Evolutionary conservation across 2,888 invertebrate species (phyloP).

Genomic region (Eupithecia exiguata): DNA sequence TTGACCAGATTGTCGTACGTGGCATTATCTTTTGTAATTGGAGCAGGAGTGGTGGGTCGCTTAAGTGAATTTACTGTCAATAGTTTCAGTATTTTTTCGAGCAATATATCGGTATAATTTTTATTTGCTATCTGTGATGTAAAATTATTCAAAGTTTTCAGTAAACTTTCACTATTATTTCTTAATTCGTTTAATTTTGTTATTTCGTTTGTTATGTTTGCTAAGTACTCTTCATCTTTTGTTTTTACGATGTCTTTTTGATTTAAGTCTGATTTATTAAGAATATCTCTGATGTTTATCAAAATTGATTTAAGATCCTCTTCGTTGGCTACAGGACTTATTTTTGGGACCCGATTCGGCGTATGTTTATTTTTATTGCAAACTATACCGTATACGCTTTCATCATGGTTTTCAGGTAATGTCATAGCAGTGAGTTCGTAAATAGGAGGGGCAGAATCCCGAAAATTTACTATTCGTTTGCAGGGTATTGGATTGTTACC

Average conservation of each 20-base stretch:
- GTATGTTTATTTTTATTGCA: conserved; percentile 46
- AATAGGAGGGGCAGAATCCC: conserved; percentile 35
- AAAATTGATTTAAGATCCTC: conserved; percentile 27
- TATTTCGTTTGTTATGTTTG: conserved; percentile 42
- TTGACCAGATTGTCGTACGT: conserved; percentile 46
- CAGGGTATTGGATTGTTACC: conserved; percentile 71
- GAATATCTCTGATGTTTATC: conserved; percentile 45
- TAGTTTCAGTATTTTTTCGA: conserved; percentile 36
- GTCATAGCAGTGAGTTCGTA: conserved; percentile 56
- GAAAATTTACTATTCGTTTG: conserved; percentile 55
- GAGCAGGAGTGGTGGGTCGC: conserved; percentile 29
- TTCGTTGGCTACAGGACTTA: background rate
- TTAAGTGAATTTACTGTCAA: conserved; percentile 32
- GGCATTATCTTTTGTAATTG: conserved; percentile 40
- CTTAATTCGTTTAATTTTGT: conserved; percentile 40
- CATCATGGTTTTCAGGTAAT: conserved; percentile 47
- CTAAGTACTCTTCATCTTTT: conserved; percentile 35
- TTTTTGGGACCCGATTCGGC: conserved; percentile 13
- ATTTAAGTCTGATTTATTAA: conserved; percentile 35
- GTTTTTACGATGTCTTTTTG: conserved; percentile 18
- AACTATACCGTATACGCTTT: conserved; percentile 51
- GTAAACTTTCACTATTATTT: conserved; percentile 34
- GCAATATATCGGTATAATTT: conserved; percentile 36
- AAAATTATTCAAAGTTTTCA: conserved; percentile 42
- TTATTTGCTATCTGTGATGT: conserved; percentile 29